Base-by-base conservation (phyloP, 2,113 vertebrate genomes). In the Neolamprologus variostigma region DNA sequence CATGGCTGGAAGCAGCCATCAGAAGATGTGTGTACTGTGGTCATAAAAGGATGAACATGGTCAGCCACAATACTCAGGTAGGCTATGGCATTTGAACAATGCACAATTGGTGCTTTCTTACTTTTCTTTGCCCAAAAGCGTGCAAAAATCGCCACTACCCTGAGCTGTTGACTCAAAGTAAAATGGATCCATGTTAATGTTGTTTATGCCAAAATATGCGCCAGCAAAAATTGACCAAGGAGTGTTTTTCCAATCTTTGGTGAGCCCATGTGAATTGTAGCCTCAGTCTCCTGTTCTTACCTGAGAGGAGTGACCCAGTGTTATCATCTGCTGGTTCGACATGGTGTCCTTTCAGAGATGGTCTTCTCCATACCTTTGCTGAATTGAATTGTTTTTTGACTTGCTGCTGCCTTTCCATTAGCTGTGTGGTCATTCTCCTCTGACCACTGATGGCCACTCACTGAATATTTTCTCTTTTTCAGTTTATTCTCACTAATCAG, bases 241-340 rank as follows among this genome's bases (percentile, higher is more conserved):
- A 71, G 12, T 40, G n/a, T 71, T 42, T 71, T 42, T 23, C 66
- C 37, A 42, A 71, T 71, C 37, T 71, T 42, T 71, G 66, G 37
- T 71, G 35, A 42, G n/a, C 35, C n/a, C n/a, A 13, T 71, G 66
- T 42, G 12, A 71, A 71, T 71, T 42, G n/a, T 42, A 23, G 12
- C n/a, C 66, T 71, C 35, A 42, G n/a, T 23, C 21, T 42, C 8
- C 66, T 47, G 6, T 76, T 47, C 68, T 76, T 47, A 19, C 14
- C 40, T 76, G 40, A 47, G 13, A 28, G 40, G 40, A 73, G 40
- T 45, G 40, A 47, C 14, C 68, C 21, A 3, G 14, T 47, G 68
- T 45, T 14, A 16, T 45, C 68, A 26, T 45, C 68, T 73, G 68
- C 68, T 76, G 42, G 68, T 17, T 47, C 4, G 14, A 76, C 68